Evolutionary conservation across 2,113 vertebrate genomes (phyloP).

Genomic region (Ariopsis seemanni): DNA sequence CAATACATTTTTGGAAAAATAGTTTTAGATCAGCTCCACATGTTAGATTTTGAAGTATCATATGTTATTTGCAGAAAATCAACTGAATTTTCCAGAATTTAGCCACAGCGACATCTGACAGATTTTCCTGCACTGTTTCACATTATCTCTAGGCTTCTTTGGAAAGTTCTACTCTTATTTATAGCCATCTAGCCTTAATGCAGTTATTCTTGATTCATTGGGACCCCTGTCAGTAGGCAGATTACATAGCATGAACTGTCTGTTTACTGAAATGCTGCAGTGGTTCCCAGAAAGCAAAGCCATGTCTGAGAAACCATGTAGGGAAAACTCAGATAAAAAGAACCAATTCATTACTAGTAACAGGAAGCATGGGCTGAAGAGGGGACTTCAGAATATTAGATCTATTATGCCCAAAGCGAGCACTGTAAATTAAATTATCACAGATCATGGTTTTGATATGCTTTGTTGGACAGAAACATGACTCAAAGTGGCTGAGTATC

Average conservation of each 20-base stretch:
- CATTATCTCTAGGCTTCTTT: not conserved
- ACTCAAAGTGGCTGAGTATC: not conserved
- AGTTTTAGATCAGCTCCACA: not conserved
- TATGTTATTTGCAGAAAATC: not conserved
- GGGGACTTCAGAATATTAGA: not conserved
- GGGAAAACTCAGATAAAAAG: not conserved
- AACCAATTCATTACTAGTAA: not conserved
- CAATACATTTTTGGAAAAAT: not conserved
- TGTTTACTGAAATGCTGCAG: not conserved
- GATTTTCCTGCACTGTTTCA: not conserved
- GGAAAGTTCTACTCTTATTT: not conserved
- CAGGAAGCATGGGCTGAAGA: not conserved
- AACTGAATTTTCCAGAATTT: not conserved
- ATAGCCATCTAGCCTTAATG: not conserved
- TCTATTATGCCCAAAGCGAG: slow-evolving; percentile 2
- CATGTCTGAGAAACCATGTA: not conserved
- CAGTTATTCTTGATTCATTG: not conserved
- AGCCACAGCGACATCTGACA: not conserved
- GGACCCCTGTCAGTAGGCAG: not conserved
- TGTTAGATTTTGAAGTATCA: too few species aligned
- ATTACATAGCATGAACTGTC: not conserved
- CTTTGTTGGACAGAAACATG: not conserved
- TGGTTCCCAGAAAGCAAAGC: not conserved
- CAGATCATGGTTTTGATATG: slow-evolving; percentile 7
- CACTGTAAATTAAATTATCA: slow-evolving; percentile 9